Base-by-base conservation (phyloP, 2,797 vertebrate genomes). In the Argentina silus region DNA sequence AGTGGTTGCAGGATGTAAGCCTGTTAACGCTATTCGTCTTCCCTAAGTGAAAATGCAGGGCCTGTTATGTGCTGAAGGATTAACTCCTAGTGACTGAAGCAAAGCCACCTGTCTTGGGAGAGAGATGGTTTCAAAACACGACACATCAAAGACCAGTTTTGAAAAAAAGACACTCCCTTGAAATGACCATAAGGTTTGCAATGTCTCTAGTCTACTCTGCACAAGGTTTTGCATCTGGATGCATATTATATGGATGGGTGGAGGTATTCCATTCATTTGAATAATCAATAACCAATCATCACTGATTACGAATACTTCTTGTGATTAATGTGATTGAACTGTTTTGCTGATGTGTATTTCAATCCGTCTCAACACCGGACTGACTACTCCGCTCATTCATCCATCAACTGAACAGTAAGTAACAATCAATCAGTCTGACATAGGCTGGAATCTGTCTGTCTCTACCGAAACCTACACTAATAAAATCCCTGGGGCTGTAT, bases 11-110 rank as follows among this genome's bases (percentile, higher is more conserved):
- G 87, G 85, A 90, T 75, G 81, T 81, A 86, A 88, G 57, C 82
- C 81, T 81, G 70, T 83, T 83, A 84, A 67, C 70, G 60, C 36
- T 61, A 78, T 80, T 60, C 59, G 72, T 88, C 87, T 92, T 83
- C 72, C 81, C 71, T 55, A 75, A 80, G 78, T 80, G 84, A 89
- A 86, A 83, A 80, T 73, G 68, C 48, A 6, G 14, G 27, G 53
- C 23, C 77, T 73, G 61, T 72, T 73, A 19, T 51, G 53, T 75
- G 11, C 64, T 73, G 27, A 6, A 21, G 65, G 79, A 84, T 84
- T 86, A 85, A 85, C 73, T 83, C 69, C 71, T 73, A 81, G 75
- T 70, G 82, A 78, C 80, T 71, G 73, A 79, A 65, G 55, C 14
- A 75, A 79, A 57, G 75, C n/a, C 72, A 56, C 50, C 59, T 73